Conservation (phyloP, 2,888 invertebrate species). For the Xylota sylvarum region DNA sequence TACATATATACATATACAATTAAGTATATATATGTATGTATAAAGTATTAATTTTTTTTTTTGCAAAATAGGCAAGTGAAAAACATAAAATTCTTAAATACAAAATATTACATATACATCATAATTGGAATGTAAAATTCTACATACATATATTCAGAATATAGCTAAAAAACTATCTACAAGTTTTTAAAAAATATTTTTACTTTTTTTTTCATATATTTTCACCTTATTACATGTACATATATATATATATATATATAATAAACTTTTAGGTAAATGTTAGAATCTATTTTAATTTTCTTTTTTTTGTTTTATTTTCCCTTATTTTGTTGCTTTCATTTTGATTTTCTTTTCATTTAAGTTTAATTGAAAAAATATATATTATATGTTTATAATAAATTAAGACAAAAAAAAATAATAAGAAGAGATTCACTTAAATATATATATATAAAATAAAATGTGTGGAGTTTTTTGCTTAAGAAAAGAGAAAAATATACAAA, state of each 20-base stretch:
- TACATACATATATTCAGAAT: conserved; percentile 58
- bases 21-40: conserved; percentile 19
- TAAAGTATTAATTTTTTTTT: conserved; percentile 42
- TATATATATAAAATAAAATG: neutral
- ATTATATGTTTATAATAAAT: neutral
- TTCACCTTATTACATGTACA: conserved; percentile 57
- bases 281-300: conserved; percentile 17
- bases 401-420: conserved; percentile 11
- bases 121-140: conserved; percentile 68
- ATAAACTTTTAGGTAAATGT: conserved; percentile 64
- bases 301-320: conserved; percentile 34
- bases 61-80: conserved; percentile 59
- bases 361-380: conserved; percentile 12
- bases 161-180: conserved; percentile 74
- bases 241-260: conserved; percentile 49
- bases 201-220: conserved; percentile 29
- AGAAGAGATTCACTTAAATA: neutral
- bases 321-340: conserved; percentile 60
- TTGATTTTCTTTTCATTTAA: conserved; percentile 43
- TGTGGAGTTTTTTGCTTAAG: conserved; percentile 12
- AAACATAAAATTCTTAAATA: conserved; percentile 20
- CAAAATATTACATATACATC: conserved; percentile 40
- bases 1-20: conserved; percentile 31
- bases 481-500: conserved; percentile 25
- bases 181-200: conserved; percentile 72